Evolutionary conservation across 1,140 invertebrate genomes (phyloP), one percentile per base, ranked within the genome.

Genomic region (Drosophila nasuta): DNA sequence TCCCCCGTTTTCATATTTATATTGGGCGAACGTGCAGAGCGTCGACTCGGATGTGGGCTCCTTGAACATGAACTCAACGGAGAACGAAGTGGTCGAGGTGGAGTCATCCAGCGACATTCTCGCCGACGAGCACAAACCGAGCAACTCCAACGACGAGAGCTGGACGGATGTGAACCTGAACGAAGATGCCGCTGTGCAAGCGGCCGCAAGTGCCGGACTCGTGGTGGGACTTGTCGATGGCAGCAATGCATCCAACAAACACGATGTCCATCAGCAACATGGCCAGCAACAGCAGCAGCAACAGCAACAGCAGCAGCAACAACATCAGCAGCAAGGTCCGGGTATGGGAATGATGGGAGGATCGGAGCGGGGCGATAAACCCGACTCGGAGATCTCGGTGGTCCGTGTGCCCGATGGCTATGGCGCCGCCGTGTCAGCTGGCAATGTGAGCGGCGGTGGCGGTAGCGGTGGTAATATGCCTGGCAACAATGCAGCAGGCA

Each of bases 131-230:
- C 96, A 96, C 79, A 96, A 96, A 75, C 95, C 94, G 41, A 93
- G 93, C 25, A 95, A 94, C 88, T 83, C 86, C 60, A 95, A 95
- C 45, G 97, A 98, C 83, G 97, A 97, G 81, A 97, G 96, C 66
- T 98, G 97, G 97, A 97, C 97, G 11, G 97, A 98, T 87, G 97
- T 98, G 35, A 98, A 97, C 93, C 93, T 98, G 33, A 97, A 98
- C 87, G 97, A 97, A 87, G 96, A 97, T 58, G 95, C 95, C 0
- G 95, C 95, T 17, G 89, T 92, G 1, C 91, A 92, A 45, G 86
- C 90, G 10, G 86, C 90, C 2, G 87, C 86, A 41, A 81, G 65
- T n/a, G 82, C 83, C 1, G 91, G 91, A 17, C 64, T 92, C 52
- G 76, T 91, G 3, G 79, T 72, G 7, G 86, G 86, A 1, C 30